Conservation (phyloP, 2,888 invertebrate species). For the Sphaerophoria rueppellii region DNA sequence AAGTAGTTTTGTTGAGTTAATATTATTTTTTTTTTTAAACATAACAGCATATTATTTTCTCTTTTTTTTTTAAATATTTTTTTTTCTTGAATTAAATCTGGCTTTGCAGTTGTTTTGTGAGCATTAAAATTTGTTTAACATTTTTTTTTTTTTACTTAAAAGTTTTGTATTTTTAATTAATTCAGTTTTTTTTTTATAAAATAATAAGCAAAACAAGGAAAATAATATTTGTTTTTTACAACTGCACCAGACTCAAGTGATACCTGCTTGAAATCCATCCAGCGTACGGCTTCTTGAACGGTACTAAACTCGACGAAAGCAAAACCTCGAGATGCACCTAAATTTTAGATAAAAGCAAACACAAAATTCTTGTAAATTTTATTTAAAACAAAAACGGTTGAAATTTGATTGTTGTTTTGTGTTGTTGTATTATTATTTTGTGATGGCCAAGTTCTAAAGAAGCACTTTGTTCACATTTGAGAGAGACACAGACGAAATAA, state of each 20-base stretch:
- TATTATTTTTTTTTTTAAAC: conserved; percentile 30
- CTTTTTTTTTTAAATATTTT: conserved; percentile 7
- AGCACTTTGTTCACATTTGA: conserved; percentile 73
- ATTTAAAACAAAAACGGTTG: conserved; percentile 76
- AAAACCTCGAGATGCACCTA: conserved; percentile 94
- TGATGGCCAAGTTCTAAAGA: conserved; percentile 37
- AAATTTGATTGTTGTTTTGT: conserved; percentile 76
- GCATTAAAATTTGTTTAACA: background rate
- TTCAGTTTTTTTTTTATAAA: background rate
- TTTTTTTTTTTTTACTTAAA: background rate
- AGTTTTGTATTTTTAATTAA: background rate
- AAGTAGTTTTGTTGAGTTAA: conserved; percentile 54
- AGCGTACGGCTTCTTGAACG: conserved; percentile 92
- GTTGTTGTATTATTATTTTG: conserved; percentile 61
- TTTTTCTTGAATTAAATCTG: conserved; percentile 62
- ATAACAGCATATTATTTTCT: conserved; percentile 49
- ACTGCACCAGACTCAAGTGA: conserved; percentile 78
- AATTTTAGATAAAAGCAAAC: conserved; percentile 87
- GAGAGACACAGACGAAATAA: conserved; percentile 41
- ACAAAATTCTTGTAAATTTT: conserved; percentile 83
- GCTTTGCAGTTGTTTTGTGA: conserved; percentile 64
- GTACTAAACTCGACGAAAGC: conserved; percentile 97
- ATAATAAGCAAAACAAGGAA: conserved; percentile 54
- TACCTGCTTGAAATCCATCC: conserved; percentile 94
- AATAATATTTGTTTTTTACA: conserved; percentile 67